Evolutionary conservation across 2,888 invertebrate species (phyloP).

Genomic region (Tenthredo distinguenda): DNA sequence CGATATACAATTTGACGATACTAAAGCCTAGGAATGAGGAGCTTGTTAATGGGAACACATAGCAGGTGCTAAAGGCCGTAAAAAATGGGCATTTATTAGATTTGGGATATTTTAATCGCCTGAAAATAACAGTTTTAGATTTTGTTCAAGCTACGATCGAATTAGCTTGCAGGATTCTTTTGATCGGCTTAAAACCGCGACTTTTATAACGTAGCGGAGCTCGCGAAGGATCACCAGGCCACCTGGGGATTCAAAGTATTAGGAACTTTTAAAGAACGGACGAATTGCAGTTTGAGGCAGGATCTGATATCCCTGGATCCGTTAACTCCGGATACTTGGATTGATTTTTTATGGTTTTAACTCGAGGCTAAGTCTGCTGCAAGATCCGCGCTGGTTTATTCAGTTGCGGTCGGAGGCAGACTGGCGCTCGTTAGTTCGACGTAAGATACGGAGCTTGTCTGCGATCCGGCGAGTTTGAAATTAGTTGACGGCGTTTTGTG

Average conservation of each 20-base stretch:
- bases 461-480: neutral
- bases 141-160: neutral
- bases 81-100: neutral
- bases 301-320: neutral
- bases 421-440: too few relatives aligned
- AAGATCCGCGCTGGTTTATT: neutral
- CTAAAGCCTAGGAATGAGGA: conserved; percentile 55
- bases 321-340: neutral
- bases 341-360: neutral
- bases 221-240: neutral
- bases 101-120: neutral
- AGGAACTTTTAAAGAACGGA: neutral
- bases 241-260: neutral
- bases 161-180: neutral
- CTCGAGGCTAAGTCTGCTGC: neutral
- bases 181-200: neutral
- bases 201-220: neutral
- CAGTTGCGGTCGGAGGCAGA: too few relatives aligned
- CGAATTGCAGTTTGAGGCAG: neutral
- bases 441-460: neutral
- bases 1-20: conserved; percentile 68
- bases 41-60: neutral
- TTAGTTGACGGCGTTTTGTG: too few relatives aligned
- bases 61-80: neutral
- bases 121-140: neutral